Percentiles rank a stretch among this genome's conserved stretches.
Evolutionary conservation across 2,113 vertebrate species (phyloP).

Genomic region (Phylloscopus whistleri): DNA sequence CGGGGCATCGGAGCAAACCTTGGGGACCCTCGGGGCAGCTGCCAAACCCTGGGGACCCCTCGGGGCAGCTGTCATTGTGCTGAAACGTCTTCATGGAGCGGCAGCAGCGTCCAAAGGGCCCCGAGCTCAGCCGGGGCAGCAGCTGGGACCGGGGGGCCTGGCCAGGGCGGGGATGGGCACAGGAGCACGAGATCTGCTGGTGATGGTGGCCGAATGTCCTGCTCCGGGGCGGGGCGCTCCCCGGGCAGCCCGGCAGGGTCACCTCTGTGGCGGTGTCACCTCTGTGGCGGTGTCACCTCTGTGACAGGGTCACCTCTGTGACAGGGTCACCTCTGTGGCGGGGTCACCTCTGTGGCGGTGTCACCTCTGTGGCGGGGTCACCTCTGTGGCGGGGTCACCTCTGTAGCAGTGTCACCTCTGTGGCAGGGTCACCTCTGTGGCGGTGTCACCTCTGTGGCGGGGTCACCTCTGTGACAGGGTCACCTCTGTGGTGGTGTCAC

Average conservation of each 20-base stretch:
- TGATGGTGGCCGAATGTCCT: background rate
- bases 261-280: too few species aligned
- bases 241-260: background rate
- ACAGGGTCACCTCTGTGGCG: too few species aligned
- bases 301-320: too few species aligned
- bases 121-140: background rate
- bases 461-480: too few species aligned
- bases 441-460: too few species aligned
- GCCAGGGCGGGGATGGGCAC: background rate
- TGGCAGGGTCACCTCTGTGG: too few species aligned
- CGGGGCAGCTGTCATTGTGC: background rate
- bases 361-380: too few species aligned
- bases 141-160: background rate
- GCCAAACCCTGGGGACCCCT: background rate
- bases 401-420: too few species aligned
- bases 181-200: background rate
- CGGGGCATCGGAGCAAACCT: background rate
- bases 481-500: too few species aligned
- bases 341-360: too few species aligned
- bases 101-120: background rate
- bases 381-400: too few species aligned
- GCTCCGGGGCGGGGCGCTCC: fast-evolving
- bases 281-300: too few species aligned
- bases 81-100: fast-evolving
- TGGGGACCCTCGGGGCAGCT: background rate